Evolutionary conservation across 2,797 vertebrate genomes (phyloP).

Genomic region (Myoxocephalus aenaeus): DNA sequence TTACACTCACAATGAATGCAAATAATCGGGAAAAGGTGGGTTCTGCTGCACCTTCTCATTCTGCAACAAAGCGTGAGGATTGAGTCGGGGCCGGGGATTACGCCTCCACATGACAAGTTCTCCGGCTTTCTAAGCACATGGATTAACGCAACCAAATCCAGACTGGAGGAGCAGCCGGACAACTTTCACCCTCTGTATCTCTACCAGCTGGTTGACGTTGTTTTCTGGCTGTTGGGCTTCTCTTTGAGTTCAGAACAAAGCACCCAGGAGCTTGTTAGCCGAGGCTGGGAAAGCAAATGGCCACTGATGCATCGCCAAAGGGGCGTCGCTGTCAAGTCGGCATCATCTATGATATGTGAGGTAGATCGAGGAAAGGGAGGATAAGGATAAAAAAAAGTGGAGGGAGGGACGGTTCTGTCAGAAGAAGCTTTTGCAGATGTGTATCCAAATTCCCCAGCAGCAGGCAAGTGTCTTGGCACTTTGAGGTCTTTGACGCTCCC

Average conservation of each 20-base stretch:
- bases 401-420: constrained; percentile 32
- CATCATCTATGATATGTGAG: constrained; percentile 46
- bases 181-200: constrained; percentile 42
- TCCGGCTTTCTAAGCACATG: constrained; percentile 38
- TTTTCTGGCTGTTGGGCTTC: constrained; percentile 19
- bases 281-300: constrained; percentile 43
- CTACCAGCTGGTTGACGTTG: constrained; percentile 49
- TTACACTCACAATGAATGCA: not conserved
- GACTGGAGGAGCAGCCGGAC: constrained; percentile 45
- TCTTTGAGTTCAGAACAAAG: constrained; percentile 68
- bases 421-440: constrained; percentile 43
- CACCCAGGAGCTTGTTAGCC: constrained; percentile 54
- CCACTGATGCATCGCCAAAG: constrained; percentile 58
- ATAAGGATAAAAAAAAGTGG: not conserved
- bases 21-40: constrained; percentile 2
- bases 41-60: constrained; percentile 26
- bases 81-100: constrained; percentile 44
- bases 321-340: constrained; percentile 57
- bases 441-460: constrained; percentile 41
- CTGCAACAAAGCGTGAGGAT: constrained; percentile 43
- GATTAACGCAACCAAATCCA: constrained; percentile 61
- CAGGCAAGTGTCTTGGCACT: constrained; percentile 37
- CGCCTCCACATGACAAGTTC: constrained; percentile 45
- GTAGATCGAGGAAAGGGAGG: constrained; percentile 1
- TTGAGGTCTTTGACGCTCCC: constrained; percentile 41